Base-by-base conservation (phyloP, 2,888 invertebrate species). In the Dynastes maya region DNA sequence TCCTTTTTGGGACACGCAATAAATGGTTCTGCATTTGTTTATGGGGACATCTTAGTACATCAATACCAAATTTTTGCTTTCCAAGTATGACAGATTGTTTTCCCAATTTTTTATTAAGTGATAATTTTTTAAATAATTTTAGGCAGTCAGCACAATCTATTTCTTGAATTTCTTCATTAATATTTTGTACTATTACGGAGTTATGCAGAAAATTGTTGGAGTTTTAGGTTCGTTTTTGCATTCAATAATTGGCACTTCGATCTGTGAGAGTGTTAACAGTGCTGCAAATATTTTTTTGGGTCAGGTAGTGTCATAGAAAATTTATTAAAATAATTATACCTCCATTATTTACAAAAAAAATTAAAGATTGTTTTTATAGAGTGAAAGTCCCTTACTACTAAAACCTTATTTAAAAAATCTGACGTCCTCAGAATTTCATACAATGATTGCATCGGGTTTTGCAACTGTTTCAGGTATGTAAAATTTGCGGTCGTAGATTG, bases 241-340 rank as follows among this genome's bases (percentile, higher is more conserved):
- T 83, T 86, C 89, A 13, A 88, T 93, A 0, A 89, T 97, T 88
- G 95, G 94, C 16, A 98, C 98, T 0, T 97, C 98, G 0, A 96
- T 98, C 0, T 97, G 97, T 77, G 99, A 99, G 89, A 98, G 98
- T 78, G 93, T 98, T 58, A 97, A 95, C 81, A 94, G 97, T 13
- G 95, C 98, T 0, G 98, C 97, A 0, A 98, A 98, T 87, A 96
- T 98, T 40, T 99, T 99, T 85, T 90, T 99, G 22, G 98, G 98
- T 80, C 95, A 95, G 95, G 97, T 97, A 85, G 89, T 90, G 16
- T 76, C 40, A 9, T 53, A 11, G 16, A 16, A 16, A 53, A 53
- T 11, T 53, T 53, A 53, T 4, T 64, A 53, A 76, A 45, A 65
- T 16, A 55, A 13, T 5, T 3, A 53, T 2, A 51, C 22, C n/a